phyloP scores from a whole-genome alignment of 2,888 invertebrate genomes.

The Chorisops tibialis region DNA sequence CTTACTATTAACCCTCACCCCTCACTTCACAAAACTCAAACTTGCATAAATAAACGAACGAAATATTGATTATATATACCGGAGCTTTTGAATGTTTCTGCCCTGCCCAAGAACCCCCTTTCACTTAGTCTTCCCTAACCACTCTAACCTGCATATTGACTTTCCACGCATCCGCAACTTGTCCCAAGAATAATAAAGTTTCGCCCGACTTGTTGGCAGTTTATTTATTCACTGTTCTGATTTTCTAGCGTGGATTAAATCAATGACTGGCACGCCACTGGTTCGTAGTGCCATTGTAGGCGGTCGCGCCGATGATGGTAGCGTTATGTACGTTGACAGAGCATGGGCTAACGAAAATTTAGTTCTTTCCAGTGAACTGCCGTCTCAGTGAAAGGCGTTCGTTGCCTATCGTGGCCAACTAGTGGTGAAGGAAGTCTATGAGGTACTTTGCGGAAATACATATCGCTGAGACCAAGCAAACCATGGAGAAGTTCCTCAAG shows the following conservation, averaged over 20 bases:
- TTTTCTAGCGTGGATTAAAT: conserved; percentile 5
- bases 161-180: too few species aligned
- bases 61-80: too few species aligned
- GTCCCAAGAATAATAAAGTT: too few species aligned
- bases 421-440: background rate
- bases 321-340: background rate
- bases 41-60: too few species aligned
- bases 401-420: background rate
- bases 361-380: background rate
- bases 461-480: conserved; percentile 39
- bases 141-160: too few species aligned
- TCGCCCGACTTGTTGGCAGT: too few species aligned
- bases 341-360: background rate
- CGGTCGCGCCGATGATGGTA: background rate
- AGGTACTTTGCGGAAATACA: conserved; percentile 1
- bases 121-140: too few species aligned
- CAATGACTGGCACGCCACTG: background rate
- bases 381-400: background rate
- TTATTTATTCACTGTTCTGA: background rate
- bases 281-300: background rate
- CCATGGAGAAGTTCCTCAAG: conserved; percentile 38
- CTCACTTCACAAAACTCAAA: too few species aligned
- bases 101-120: too few species aligned
- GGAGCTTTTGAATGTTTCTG: too few species aligned
- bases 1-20: too few species aligned